Conservation (phyloP, 2,888 invertebrate species). For the Rosalia funebris region DNA sequence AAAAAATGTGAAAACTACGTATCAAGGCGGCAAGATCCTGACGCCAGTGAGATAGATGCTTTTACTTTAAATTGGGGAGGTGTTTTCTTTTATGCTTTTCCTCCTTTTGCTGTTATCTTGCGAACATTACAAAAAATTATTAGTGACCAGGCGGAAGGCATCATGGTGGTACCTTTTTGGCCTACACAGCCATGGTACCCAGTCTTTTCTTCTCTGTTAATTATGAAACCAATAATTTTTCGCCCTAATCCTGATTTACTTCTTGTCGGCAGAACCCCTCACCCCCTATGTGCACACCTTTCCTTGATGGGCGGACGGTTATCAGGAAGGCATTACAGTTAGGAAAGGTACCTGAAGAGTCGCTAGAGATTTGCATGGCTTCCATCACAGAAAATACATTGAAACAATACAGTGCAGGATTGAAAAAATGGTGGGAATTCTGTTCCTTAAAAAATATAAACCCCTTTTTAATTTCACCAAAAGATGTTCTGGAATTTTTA, state of each 20-base stretch:
- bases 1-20: conserved; percentile 46
- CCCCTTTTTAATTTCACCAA: not conserved
- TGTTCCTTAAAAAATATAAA: not conserved
- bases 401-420: conserved; percentile 5
- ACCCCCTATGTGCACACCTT: conserved; percentile 14
- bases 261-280: conserved; percentile 15
- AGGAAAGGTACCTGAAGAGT: conserved; percentile 9
- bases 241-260: conserved; percentile 19
- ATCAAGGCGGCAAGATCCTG: conserved; percentile 49
- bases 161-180: conserved; percentile 31
- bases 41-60: conserved; percentile 44
- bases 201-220: conserved; percentile 10
- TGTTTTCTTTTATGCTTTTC: conserved; percentile 35
- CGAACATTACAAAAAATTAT: conserved; percentile 49
- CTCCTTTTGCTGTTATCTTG: conserved; percentile 41
- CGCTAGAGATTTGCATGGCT: conserved; percentile 1
- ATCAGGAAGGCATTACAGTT: conserved; percentile 10
- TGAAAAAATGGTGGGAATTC: conserved; percentile 1
- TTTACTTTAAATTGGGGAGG: conserved; percentile 44
- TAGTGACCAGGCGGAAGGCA: conserved; percentile 20
- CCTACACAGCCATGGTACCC: conserved; percentile 32
- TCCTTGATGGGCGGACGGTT: conserved; percentile 22
- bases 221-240: conserved; percentile 12
- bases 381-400: conserved; percentile 1
- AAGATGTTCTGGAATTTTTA: not conserved